Conservation (phyloP, 2,888 invertebrate genomes). For the Mesoligia furuncula region DNA sequence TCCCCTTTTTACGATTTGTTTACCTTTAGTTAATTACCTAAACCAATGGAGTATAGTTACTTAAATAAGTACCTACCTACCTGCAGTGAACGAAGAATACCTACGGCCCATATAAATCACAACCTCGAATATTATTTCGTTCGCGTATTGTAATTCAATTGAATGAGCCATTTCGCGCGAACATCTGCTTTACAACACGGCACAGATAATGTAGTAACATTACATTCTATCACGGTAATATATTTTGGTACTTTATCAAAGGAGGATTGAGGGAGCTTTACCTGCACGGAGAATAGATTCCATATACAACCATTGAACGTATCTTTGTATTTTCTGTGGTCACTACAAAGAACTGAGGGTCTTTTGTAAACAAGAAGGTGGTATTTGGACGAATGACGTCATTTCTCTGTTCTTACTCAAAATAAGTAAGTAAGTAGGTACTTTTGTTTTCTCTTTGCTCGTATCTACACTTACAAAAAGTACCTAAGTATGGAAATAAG, state of each 20-base stretch:
- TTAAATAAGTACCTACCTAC: not conserved
- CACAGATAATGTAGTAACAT: conserved; percentile 63
- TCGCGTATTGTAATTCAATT: conserved; percentile 61
- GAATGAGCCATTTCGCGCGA: conserved; percentile 62
- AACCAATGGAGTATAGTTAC: not conserved
- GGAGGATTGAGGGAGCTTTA: conserved; percentile 65
- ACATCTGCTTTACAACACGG: conserved; percentile 61
- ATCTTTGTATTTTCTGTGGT: conserved; percentile 51
- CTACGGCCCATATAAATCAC: conserved; percentile 40
- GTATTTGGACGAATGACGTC: conserved; percentile 1
- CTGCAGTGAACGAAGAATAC: conserved; percentile 26
- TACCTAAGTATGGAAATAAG: too few relatives aligned
- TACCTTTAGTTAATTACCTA: not conserved
- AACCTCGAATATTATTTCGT: conserved; percentile 51
- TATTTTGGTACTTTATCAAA: conserved; percentile 66
- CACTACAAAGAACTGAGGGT: conserved; percentile 38
- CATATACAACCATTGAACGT: conserved; percentile 51
- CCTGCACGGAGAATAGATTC: conserved; percentile 58
- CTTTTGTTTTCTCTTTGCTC: conserved; percentile 4
- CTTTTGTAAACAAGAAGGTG: conserved; percentile 3
- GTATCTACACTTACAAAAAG: not conserved
- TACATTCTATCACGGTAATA: conserved; percentile 63
- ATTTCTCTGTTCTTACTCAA: not conserved
- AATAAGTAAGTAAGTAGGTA: not conserved
- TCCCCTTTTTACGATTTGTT: not conserved